A percentile compares a stretch with the other conserved stretches of the same genome.
Evolutionary conservation across 2,797 vertebrate genomes (phyloP).

Genomic region (Stomatorhinus walkeri): DNA sequence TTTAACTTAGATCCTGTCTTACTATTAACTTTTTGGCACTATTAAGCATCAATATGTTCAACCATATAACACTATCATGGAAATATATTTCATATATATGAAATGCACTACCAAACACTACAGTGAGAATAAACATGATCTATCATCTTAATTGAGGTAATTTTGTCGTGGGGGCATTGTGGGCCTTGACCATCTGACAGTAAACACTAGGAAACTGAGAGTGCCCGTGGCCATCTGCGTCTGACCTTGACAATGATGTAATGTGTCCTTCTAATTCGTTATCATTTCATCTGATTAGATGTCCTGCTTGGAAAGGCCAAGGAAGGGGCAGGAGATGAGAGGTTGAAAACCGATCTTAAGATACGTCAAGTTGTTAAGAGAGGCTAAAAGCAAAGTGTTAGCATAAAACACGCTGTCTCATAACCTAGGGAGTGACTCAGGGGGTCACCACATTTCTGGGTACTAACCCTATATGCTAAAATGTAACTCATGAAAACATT

Average conservation of each 20-base stretch:
- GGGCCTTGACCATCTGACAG: not conserved
- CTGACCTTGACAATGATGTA: slow-evolving; percentile 12
- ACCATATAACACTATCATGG: not conserved
- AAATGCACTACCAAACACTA: not conserved
- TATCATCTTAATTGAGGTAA: not conserved
- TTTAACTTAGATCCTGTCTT: not conserved
- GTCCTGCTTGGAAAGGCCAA: not conserved
- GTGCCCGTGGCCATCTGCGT: not conserved
- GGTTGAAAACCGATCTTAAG: not conserved
- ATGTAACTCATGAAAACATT: not conserved
- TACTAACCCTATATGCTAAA: not conserved
- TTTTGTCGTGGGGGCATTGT: not conserved
- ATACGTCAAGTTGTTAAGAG: not conserved
- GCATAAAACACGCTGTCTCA: not conserved
- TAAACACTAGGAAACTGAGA: not conserved
- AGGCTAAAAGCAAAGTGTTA: not conserved
- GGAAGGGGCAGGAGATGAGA: not conserved
- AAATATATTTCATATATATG: not conserved
- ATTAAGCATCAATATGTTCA: not conserved
- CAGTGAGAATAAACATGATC: not conserved
- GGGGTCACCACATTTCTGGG: not conserved
- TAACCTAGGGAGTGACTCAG: not conserved
- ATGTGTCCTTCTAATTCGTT: not conserved
- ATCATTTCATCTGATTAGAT: slow-evolving; percentile 4
- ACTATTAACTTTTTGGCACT: not conserved